Evolutionary conservation across 1,140 invertebrate species (phyloP).

Genomic region (Capitella teleta): DNA sequence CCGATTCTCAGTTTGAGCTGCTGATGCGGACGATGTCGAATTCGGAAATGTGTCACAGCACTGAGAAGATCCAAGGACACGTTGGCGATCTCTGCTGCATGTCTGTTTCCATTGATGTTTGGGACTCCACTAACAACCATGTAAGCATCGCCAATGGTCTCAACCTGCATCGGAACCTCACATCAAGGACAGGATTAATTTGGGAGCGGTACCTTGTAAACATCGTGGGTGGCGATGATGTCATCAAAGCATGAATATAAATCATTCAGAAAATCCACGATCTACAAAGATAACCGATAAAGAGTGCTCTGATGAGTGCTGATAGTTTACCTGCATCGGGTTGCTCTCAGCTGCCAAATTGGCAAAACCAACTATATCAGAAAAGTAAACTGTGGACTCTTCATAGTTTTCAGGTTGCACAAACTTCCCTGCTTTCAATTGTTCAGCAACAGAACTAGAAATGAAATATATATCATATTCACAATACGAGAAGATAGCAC

Average conservation of each 20-base stretch:
- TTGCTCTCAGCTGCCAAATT: constrained; percentile 56
- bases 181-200: no score
- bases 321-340: constrained; percentile 22
- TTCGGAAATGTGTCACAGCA: constrained; percentile 71
- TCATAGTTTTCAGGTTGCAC: constrained; percentile 75
- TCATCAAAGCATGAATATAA: constrained; percentile 88
- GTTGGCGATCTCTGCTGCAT: no score
- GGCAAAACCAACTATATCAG: constrained; percentile 88
- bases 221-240: constrained; percentile 86
- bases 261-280: constrained; percentile 87
- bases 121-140: no score
- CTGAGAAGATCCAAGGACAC: no score
- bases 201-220: constrained; percentile 98
- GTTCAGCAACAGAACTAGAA: constrained; percentile 67
- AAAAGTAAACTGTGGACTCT: constrained; percentile 77
- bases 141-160: no score
- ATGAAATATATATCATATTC: constrained; percentile 74
- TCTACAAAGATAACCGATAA: constrained; percentile 45
- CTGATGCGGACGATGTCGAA: constrained; percentile 70
- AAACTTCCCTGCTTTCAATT: constrained; percentile 66
- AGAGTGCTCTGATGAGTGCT: no score
- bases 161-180: no score
- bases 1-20: no score
- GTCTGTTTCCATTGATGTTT: no score
- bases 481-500: constrained; percentile 72